Base-by-base conservation (phyloP, 2,888 invertebrate species). In the Crocallis elinguaria region DNA sequence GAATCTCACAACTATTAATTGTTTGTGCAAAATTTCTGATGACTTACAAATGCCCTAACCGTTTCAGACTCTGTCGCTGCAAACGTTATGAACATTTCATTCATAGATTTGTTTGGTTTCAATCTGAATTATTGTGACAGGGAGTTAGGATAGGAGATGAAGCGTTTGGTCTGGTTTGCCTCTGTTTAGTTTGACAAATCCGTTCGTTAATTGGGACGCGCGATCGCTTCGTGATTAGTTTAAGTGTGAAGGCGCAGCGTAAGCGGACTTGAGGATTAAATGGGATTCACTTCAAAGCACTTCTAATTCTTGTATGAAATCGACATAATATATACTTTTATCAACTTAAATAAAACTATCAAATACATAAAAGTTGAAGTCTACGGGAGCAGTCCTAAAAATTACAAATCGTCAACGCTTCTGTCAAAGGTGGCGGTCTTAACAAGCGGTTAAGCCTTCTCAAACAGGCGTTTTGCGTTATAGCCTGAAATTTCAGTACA, bases 101-200 rank as follows among this genome's bases (percentile, higher is more conserved):
- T 27, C 8, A 1, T 0, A 21, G 11, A 9, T 19, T 27, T 29
- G 32, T 7, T 8, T n/a, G 27, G 35, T 9, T 5, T 5, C 3
- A 9, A 11, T 0, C 6, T 13, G 9, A 7, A 5, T 36, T 52
- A 46, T 41, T 41, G 29, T n/a, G 41, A 52, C 19, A 52, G 25
- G 30, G 46, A 37, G 9, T 1, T 23, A 25, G 3, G 9, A n/a
- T n/a, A 9, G 16, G 14, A n/a, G 17, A 14, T 23, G 11, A 13
- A 32, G 36, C 25, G 21, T 23, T 23, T 3, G 4, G 41, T 29
- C 36, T 60, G 67, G 62, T 60, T 56, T 38, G 65, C 61, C 56
- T 62, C 69, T 74, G 71, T 79, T 72, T 72, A 72, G 71, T 72
- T 79, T 79, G 75, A 77, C 77, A 78, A 79, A 79, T 77, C 73